Base-by-base conservation (phyloP, 1,140 invertebrate species). In the Planococcus citri region DNA sequence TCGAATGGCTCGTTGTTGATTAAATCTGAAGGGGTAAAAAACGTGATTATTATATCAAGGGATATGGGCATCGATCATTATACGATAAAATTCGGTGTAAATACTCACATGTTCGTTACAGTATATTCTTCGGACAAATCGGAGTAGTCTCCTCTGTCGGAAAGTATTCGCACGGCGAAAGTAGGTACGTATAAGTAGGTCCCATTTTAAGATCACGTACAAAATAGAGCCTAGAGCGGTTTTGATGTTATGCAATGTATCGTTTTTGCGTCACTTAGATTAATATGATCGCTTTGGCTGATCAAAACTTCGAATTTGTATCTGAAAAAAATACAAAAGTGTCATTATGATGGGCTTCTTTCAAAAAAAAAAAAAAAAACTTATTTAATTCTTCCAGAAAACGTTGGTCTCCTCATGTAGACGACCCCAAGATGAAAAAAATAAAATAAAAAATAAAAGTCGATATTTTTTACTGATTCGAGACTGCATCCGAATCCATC, bases 61-160 rank as follows among this genome's bases (percentile, higher is more conserved):
- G 80, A 76, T 95, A 91, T 67, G 10, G 89, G 92, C 12, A 91
- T 90, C 73, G 91, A 87, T 64, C 88, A 9, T 17, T 64, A 25
- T 21, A 64, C 25, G 10, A 12, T 91, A 41, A 90, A 87, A 73
- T 90, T 83, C 22, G 88, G 81, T 79, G 72, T 80, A 64, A 64
- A 51, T 51, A 51, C 41, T n/a, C 41, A 51, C 41, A 79, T 51
- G 17, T 20, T 79, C 68, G 75, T 73, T 1, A 82, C 74, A 14
- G 80, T 80, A 14, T 79, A 78, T 17, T 81, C 75, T 77, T 88
- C 86, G 58, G 87, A 89, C 1, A 84, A 72, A 1, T 79, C 71
- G 38, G 88, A 88, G 60, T 77, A 79, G 74, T 86, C 88, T 0
- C 88, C 88, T 33, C 85, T 80, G 2, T 80, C 75, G 0, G 86